phyloP scores from a whole-genome alignment of 2,113 vertebrate species.

The Corythoichthys haematopterus region DNA sequence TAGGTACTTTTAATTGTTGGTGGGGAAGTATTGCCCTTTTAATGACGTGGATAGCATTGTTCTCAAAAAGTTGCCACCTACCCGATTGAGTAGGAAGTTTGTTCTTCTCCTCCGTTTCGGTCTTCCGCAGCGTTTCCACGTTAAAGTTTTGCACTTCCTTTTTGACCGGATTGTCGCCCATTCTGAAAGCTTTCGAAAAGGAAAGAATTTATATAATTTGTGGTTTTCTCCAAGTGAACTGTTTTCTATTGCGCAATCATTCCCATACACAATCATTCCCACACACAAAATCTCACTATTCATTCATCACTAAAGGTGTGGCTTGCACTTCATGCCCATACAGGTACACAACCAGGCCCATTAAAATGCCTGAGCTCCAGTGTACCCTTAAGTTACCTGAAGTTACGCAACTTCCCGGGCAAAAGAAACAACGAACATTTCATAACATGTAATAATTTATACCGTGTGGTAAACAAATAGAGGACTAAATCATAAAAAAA shows the following conservation, averaged over 20 bases:
- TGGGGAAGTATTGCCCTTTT: not conserved
- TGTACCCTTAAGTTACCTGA: conserved; percentile 9
- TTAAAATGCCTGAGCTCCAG: not conserved
- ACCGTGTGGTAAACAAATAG: not conserved
- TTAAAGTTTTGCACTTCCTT: conserved; percentile 72
- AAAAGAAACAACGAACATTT: conserved; percentile 17
- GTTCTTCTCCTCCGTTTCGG: conserved; percentile 7
- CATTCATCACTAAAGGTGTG: not conserved
- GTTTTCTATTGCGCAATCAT: not conserved
- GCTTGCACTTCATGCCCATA: conserved; percentile 9
- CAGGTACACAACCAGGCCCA: conserved; percentile 25
- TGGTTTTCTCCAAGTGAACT: not conserved
- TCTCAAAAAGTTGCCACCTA: not conserved
- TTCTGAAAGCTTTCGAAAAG: conserved; percentile 42
- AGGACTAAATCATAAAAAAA: not conserved
- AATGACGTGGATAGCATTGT: not conserved
- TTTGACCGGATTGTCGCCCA: conserved; percentile 35
- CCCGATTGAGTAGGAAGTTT: not conserved
- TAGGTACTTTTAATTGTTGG: not conserved
- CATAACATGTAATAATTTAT: not conserved
- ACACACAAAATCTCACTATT: not conserved
- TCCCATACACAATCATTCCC: too few species aligned
- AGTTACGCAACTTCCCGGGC: conserved; percentile 14
- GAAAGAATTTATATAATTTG: not conserved
- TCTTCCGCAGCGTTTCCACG: conserved; percentile 76